A percentile compares a stretch with the other conserved stretches of the same genome.
Conservation (phyloP, 2,113 vertebrate species). For the Sinosuthora webbiana region DNA sequence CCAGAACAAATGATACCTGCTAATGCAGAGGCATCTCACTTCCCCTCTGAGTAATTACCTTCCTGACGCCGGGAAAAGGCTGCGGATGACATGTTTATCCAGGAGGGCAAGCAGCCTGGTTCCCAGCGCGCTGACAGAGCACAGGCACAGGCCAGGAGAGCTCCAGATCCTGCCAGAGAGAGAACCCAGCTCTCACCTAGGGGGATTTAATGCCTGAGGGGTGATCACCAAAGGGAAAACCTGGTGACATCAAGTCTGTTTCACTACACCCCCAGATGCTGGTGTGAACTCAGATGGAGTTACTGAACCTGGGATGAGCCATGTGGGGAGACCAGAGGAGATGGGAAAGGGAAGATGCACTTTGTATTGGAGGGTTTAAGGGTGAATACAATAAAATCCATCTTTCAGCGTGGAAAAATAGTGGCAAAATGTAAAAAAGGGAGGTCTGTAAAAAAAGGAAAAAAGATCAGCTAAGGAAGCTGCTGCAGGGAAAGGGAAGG, state of each 20-base stretch:
- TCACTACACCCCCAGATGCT: not conserved
- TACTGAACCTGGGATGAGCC: not conserved
- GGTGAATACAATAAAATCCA: not conserved
- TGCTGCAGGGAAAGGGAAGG: not conserved
- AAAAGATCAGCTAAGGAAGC: not conserved
- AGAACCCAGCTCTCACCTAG: rapidly evolving
- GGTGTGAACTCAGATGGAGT: not conserved
- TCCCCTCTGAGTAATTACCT: not conserved
- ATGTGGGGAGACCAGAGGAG: rapidly evolving
- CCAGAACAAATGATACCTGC: not conserved
- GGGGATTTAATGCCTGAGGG: not conserved
- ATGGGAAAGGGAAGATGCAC: not conserved
- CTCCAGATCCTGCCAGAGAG: rapidly evolving
- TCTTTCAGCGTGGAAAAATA: not conserved
- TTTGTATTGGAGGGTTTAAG: not conserved
- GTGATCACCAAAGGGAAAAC: not conserved
- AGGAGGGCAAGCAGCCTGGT: not conserved
- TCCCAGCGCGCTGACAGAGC: rapidly evolving
- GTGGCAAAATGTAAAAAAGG: not conserved
- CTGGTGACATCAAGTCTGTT: not conserved
- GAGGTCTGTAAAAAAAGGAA: not conserved
- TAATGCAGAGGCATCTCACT: not conserved
- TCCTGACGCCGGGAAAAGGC: not conserved
- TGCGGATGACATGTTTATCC: not conserved
- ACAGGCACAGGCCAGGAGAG: not conserved